Base-by-base conservation (phyloP, 2,113 vertebrate genomes). In the Etheostoma cragini region DNA sequence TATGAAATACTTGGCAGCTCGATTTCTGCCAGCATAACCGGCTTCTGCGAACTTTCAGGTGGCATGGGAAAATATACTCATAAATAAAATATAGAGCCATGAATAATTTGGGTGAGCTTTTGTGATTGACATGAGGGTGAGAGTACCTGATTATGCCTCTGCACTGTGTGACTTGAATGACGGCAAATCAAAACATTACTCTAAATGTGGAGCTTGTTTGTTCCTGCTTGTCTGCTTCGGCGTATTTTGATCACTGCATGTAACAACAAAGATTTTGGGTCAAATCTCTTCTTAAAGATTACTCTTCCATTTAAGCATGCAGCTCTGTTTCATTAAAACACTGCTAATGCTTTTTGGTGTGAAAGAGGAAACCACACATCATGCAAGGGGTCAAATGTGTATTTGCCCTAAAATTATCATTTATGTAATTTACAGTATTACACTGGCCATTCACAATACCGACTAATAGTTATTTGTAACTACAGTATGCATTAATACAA, bases 51-150 rank as follows among this genome's bases (percentile, higher is more conserved):
- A 94, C 92, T 93, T 95, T 92, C 82, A 90, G 89, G 91, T 94
- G 82, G 89, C 94, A 92, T 93, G 92, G 94, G 94, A 93, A 95
- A 95, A 95, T 93, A 84, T 81, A 89, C 87, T 91, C 93, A 94
- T 95, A 94, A 94, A 96, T 95, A 95, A 95, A 95, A 94, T 90
- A 95, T 91, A 82, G 62, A 77, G 76, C 38, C 61, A 89, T 95
- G 93, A 95, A 95, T 96, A 92, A 95, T 96, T 95, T 88, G 95
- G 87, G 53, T 33, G 54, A 87, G 93, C 85, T 84, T 42, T 91
- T 94, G 92, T 95, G 94, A 96, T 94, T 95, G 95, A 95, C 94
- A 92, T 60, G 80, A 79, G 89, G 90, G 89, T 88, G 89, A 91
- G 91, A 89, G 91, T 68, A 89, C 87, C 88, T 94, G 91, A 95